A percentile compares a stretch with the other conserved stretches of the same genome.
Evolutionary conservation across 2,113 vertebrate genomes (phyloP).

Genomic region (Podarcis cretensis): DNA sequence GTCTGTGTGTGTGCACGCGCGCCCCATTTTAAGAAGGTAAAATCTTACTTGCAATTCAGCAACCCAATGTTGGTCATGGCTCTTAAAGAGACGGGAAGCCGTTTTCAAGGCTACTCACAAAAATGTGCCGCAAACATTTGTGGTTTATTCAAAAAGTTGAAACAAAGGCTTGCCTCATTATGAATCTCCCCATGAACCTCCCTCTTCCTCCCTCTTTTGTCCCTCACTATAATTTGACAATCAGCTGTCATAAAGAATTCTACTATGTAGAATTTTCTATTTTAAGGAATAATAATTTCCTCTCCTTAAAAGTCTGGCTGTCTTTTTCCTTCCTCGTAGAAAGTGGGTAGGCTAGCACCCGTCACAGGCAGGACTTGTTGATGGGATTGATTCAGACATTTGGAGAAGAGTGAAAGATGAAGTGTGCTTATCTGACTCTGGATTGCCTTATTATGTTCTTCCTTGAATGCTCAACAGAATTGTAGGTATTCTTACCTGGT

Average conservation of each 20-base stretch:
- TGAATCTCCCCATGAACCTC: slow-evolving; percentile 9
- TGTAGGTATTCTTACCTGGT: not conserved
- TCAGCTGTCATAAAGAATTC: slow-evolving; percentile 7
- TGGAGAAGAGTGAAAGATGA: not conserved
- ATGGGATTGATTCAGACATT: slow-evolving; percentile 12
- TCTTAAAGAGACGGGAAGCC: not conserved
- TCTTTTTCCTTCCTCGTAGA: not conserved
- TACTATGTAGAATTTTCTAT: not conserved
- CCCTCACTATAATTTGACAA: slow-evolving; percentile 25
- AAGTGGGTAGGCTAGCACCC: not conserved
- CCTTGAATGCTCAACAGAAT: not conserved
- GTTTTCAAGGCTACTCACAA: not conserved
- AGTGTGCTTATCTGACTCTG: not conserved
- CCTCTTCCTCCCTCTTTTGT: not conserved
- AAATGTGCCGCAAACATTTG: not conserved
- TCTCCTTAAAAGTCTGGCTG: not conserved
- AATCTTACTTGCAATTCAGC: not conserved
- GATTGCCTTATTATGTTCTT: not conserved
- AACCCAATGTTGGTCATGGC: not conserved
- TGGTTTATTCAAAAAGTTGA: not conserved
- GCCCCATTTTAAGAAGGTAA: not conserved
- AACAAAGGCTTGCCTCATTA: slow-evolving; percentile 6
- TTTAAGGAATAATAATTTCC: not conserved
- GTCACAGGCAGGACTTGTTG: not conserved
- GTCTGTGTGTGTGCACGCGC: too few species aligned